Evolutionary conservation across 2,113 vertebrate species (phyloP), one percentile per base, ranked within the genome.

Genomic region (Aphyosemion australe): DNA sequence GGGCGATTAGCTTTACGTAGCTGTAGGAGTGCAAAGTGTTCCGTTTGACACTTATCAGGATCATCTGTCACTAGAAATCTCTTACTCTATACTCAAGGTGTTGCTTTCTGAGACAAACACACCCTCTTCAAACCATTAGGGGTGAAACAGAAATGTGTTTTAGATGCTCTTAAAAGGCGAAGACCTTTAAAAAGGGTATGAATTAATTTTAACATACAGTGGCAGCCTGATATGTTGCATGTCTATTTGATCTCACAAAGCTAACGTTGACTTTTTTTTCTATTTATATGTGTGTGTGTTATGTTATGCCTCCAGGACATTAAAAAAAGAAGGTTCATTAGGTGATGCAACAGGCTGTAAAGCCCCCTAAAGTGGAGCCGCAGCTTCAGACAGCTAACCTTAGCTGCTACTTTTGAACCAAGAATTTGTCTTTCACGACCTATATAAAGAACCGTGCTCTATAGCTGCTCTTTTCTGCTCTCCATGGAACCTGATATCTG

Each of bases 391-490:
- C 18, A 2, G 51, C 82, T 79, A 79, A 83, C 73, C 77, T 76
- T 78, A 63, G 48, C 70, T 42, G 19, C 32, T 82, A 87, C 75
- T 69, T 39, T 21, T 43, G 64, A 85, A 90, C 61, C 49, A 49
- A 32, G 59, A 87, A 54, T 76, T 52, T 72, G 39, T 72, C 62
- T 81, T 80, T 67, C 70, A 63, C 69, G 64, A 79, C 91, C 26
- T 92, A 92, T 87, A 93, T 91, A 91, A 92, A 92, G 92, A 84
- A 51, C 76, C 72, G 82, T 72, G 53, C 85, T 86, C 88, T 88
- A 85, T 80, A 82, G 80, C 77, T 84, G 86, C 90, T 86, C 88
- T 91, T 92, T 82, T 80, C 76, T 61, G 63, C 68, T 69, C 84
- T 81, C 74, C 61, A 69, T 76, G 64, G 74, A 90, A 89, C 87